Evolutionary conservation across 2,113 vertebrate genomes (phyloP).

Genomic region (Alouatta palliata): DNA sequence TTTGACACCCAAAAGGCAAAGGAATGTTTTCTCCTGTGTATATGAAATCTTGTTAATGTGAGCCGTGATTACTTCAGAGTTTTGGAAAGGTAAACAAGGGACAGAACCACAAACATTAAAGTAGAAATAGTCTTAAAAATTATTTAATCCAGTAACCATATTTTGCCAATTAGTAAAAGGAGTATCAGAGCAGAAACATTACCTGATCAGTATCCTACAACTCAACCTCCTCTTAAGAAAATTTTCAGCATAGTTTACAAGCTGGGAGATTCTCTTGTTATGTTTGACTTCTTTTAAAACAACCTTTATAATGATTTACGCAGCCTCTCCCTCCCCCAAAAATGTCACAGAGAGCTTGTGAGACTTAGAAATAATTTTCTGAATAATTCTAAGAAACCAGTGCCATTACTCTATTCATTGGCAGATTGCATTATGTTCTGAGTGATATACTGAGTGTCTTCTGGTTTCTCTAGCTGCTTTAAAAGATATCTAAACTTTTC

Average conservation of each 20-base stretch:
- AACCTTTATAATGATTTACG: neutral
- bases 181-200: neutral
- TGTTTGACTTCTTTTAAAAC: neutral
- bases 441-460: neutral
- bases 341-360: neutral
- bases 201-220: conserved; percentile 51
- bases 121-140: neutral
- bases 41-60: neutral
- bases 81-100: neutral
- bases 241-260: neutral
- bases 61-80: neutral
- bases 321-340: neutral
- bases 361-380: neutral
- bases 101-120: neutral
- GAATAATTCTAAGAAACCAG: neutral
- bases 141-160: neutral
- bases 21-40: neutral
- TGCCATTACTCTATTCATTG: neutral
- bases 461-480: neutral
- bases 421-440: neutral
- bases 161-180: conserved; percentile 29
- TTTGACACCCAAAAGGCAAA: neutral
- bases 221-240: neutral
- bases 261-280: neutral
- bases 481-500: neutral